Percentiles rank a stretch among this genome's conserved stretches.
phyloP scores from a whole-genome alignment of 2,888 invertebrate genomes.

The Dynastes tityus region DNA sequence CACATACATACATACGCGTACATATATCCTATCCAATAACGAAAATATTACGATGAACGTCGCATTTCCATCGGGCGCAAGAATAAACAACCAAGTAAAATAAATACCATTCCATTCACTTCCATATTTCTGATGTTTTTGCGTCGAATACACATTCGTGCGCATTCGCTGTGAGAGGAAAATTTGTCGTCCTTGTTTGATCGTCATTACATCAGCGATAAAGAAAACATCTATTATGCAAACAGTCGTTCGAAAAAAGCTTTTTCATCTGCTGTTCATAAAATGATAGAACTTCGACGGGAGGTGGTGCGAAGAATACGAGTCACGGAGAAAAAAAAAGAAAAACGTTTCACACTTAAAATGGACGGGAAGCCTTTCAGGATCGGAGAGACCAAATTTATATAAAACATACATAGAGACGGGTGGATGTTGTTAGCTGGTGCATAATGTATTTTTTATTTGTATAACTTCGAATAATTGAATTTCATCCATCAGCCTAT shows the following conservation, averaged over 20 bases:
- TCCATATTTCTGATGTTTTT: neutral
- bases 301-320: neutral
- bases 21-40: constrained; percentile 25
- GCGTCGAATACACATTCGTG: neutral
- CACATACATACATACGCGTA: neutral
- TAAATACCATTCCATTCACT: constrained; percentile 9
- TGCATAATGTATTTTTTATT: constrained; percentile 35
- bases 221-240: constrained; percentile 38
- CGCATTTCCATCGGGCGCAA: constrained; percentile 24
- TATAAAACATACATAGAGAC: neutral
- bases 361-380: constrained; percentile 1
- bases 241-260: constrained; percentile 25
- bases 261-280: constrained; percentile 19
- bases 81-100: constrained; percentile 33
- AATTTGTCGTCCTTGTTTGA: constrained; percentile 15
- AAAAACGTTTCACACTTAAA: constrained; percentile 31
- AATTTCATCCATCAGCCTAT: constrained; percentile 30
- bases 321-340: neutral
- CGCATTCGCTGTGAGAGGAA: neutral
- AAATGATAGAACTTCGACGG: constrained; percentile 23
- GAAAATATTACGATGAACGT: constrained; percentile 28
- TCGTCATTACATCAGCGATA: constrained; percentile 30
- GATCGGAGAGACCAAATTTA: constrained; percentile 20
- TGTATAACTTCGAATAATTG: constrained; percentile 8
- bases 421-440: neutral